A percentile compares a stretch with the other conserved stretches of the same genome.
Conservation (phyloP, 2,797 vertebrate species). For the Sylvia borin region DNA sequence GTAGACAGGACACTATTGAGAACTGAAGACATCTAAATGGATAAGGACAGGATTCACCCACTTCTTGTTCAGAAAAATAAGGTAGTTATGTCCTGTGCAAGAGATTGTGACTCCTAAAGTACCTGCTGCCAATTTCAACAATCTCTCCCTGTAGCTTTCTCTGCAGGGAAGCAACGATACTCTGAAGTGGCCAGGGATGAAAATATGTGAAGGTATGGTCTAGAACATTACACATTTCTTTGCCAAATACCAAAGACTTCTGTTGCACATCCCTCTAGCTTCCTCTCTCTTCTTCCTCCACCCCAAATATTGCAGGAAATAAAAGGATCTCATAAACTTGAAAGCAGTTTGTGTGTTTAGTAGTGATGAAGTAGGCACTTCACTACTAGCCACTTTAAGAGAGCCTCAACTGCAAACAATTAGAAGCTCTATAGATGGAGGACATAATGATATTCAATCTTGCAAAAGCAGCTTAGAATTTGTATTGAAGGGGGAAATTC, state of each 20-base stretch:
- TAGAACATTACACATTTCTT: background rate
- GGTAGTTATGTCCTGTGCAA: background rate
- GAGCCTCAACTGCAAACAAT: slow-evolving; percentile 24
- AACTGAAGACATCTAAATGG: background rate
- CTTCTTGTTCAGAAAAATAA: background rate
- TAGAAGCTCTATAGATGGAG: background rate
- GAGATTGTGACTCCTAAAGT: background rate
- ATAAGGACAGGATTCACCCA: background rate
- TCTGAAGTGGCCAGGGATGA: background rate
- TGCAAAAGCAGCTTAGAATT: background rate
- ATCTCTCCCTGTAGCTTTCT: background rate
- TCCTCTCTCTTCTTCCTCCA: background rate
- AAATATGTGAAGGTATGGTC: background rate
- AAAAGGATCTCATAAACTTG: background rate
- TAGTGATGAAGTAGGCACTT: background rate
- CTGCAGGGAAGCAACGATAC: background rate
- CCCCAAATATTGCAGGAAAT: background rate
- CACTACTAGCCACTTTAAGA: background rate
- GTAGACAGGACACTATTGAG: background rate
- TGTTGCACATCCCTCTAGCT: background rate
- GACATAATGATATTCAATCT: background rate
- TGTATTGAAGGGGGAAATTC: background rate
- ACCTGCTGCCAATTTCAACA: background rate
- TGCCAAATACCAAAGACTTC: background rate
- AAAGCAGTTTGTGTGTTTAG: background rate